phyloP scores from a whole-genome alignment of 64 coral and sea anemone species.

The Stichodactyla mertensii region DNA sequence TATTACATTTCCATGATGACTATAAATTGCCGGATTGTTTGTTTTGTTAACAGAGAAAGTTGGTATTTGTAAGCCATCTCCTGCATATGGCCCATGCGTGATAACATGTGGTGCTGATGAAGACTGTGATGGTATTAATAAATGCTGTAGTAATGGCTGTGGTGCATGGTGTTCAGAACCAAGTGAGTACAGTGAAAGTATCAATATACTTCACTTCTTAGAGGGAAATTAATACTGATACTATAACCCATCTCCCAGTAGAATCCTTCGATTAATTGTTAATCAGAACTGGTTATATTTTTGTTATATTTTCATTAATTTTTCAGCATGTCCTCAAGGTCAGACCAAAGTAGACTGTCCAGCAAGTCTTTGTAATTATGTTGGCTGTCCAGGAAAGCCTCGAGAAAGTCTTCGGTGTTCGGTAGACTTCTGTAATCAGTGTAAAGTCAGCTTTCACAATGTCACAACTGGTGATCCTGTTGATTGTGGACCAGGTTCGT shows the following conservation, averaged over 20 bases:
- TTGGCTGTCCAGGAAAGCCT: conserved; percentile 59
- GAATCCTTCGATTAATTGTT: too few species aligned
- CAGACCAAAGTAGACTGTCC: conserved; percentile 63
- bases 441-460: conserved; percentile 70
- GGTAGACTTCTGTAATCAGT: conserved; percentile 63
- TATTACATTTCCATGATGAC: too few species aligned
- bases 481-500: conserved; percentile 74
- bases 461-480: conserved; percentile 64
- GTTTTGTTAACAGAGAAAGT: conserved; percentile 47
- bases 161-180: conserved; percentile 61
- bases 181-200: conserved; percentile 11
- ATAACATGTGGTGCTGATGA: conserved; percentile 72
- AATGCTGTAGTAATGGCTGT: conserved; percentile 88
- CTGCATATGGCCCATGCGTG: conserved; percentile 58
- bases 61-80: conserved; percentile 58
- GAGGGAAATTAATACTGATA: too few species aligned
- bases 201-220: background rate
- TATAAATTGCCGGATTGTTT: background rate
- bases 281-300: background rate
- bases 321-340: conserved; percentile 50
- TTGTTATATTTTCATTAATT: background rate
- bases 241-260: too few species aligned
- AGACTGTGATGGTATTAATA: conserved; percentile 65
- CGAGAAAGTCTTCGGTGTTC: conserved; percentile 38
- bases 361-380: conserved; percentile 68